Evolutionary conservation across 1,140 invertebrate species (phyloP).

Genomic region (Drosophila funebris): DNA sequence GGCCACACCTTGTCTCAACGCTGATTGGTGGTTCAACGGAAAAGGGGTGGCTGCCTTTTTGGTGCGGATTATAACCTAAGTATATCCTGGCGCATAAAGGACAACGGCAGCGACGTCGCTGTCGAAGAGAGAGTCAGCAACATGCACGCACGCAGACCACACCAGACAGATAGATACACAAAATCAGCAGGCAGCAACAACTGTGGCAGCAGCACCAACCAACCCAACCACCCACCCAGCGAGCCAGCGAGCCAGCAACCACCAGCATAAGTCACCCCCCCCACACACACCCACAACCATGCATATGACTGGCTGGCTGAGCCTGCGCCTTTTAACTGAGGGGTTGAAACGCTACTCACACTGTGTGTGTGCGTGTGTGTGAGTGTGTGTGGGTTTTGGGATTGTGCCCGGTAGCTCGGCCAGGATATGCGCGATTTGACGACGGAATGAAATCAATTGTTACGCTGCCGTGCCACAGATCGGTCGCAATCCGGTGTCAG

Average conservation of each 20-base stretch:
- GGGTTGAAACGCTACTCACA: conserved; percentile 7
- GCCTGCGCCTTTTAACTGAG: conserved; percentile 36
- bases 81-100: conserved; percentile 65
- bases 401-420: conserved; percentile 46
- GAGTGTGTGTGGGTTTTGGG: neutral
- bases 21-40: conserved; percentile 72
- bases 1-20: conserved; percentile 79
- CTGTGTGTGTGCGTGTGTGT: neutral
- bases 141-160: conserved; percentile 26
- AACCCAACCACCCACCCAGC: conserved; percentile 48
- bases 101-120: conserved; percentile 42
- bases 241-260: conserved; percentile 31
- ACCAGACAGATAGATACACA: conserved; percentile 73
- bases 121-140: conserved; percentile 57
- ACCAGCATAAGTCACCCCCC: conserved; percentile 15
- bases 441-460: conserved; percentile 84
- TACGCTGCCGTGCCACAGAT: conserved; percentile 83
- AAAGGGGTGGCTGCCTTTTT: conserved; percentile 69
- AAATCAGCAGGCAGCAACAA: conserved; percentile 7
- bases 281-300: conserved; percentile 40
- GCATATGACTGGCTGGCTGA: conserved; percentile 9
- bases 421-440: conserved; percentile 84
- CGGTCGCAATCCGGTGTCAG: conserved; percentile 83
- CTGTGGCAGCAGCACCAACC: conserved; percentile 17
- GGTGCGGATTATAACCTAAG: conserved; percentile 78